Evolutionary conservation across 2,888 invertebrate species (phyloP).

Genomic region (Charanyca ferruginea): DNA sequence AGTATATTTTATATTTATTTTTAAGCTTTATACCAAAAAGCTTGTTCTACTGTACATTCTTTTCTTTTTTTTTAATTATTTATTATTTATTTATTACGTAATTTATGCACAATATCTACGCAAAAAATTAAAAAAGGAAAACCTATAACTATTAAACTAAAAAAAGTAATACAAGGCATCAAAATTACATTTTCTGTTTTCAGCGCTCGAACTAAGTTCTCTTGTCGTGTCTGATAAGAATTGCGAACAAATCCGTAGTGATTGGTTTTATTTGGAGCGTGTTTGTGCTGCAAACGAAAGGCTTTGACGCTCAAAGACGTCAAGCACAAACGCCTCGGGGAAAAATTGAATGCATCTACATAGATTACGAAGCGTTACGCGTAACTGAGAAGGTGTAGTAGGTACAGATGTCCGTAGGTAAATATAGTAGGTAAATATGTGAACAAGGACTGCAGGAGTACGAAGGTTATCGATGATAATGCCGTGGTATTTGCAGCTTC

Average conservation of each 20-base stretch:
- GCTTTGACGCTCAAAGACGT: slow-evolving; percentile 50
- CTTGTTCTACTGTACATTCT: no score
- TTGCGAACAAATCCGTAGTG: slow-evolving; percentile 37
- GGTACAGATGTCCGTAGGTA: neutral
- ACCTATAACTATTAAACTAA: no score
- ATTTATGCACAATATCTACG: no score
- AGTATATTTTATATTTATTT: no score
- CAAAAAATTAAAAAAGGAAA: no score
- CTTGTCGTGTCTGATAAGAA: slow-evolving; percentile 18
- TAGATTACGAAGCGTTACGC: slow-evolving; percentile 29
- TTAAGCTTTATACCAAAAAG: no score
- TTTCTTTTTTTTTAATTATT: no score
- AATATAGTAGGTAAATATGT: neutral
- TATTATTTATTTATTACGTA: no score
- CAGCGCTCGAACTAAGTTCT: neutral
- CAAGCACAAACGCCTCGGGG: slow-evolving; percentile 33
- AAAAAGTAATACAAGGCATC: no score
- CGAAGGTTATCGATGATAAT: no score
- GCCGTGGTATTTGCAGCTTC: no score
- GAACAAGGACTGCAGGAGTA: neutral
- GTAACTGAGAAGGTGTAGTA: slow-evolving; percentile 23
- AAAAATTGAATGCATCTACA: slow-evolving; percentile 54
- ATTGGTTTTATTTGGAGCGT: slow-evolving; percentile 55
- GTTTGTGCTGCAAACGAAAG: slow-evolving; percentile 37
- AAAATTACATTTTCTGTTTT: neutral